These are phyloP conservation scores for Bradypus variegatus DNA, from an alignment of 2,797 vertebrate genomes.

Conservation along the genomic window DNA sequence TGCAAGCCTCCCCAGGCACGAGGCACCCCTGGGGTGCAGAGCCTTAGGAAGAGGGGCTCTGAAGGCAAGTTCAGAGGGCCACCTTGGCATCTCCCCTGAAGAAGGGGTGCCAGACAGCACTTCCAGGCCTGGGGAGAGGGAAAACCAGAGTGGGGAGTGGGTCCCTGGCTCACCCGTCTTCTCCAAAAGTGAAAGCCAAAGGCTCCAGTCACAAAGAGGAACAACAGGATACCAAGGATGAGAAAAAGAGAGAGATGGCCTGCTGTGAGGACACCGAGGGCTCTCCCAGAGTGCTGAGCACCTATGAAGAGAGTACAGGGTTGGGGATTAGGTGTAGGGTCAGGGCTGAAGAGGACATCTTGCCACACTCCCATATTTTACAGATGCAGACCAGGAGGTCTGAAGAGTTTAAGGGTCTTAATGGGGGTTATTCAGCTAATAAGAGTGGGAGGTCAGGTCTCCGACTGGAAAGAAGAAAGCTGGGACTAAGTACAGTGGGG, in stretches of 20 bases:
- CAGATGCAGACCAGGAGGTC: background rate
- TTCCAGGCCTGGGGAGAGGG: background rate
- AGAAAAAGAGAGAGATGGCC: constrained; percentile 27
- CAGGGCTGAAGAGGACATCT: background rate
- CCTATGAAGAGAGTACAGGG: constrained; percentile 58
- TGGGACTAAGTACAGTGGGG: background rate
- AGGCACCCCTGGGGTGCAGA: background rate
- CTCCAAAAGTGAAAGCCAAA: constrained; percentile 55
- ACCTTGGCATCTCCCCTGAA: background rate
- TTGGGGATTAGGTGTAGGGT: background rate
- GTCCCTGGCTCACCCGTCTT: constrained; percentile 64
- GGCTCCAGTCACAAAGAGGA: constrained; percentile 57
- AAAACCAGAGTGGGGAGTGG: background rate
- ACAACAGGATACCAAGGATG: constrained; percentile 56
- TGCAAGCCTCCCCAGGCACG: background rate
- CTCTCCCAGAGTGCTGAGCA: constrained; percentile 56
- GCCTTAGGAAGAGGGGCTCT: background rate
- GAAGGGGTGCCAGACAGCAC: background rate
- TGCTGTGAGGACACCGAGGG: background rate
- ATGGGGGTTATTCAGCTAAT: background rate
- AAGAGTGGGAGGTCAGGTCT: background rate
- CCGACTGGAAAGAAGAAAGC: background rate
- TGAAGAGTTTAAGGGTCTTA: background rate
- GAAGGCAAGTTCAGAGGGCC: background rate
- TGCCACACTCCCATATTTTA: background rate